Evolutionary conservation across 2,888 invertebrate species (phyloP).

Genomic region (Hirudinaria manillensis): DNA sequence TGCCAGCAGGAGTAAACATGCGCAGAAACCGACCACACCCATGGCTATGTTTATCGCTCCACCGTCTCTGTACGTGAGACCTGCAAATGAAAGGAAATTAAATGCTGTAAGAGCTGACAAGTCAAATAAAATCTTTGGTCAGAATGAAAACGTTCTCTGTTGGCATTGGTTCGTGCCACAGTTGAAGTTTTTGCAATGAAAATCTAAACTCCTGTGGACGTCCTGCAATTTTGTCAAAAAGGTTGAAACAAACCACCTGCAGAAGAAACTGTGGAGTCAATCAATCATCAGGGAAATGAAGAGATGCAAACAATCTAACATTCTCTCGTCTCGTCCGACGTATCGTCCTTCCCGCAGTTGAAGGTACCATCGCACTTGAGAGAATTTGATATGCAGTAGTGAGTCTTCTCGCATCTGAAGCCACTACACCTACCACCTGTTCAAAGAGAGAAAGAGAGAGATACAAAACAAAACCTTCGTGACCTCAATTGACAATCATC

Average conservation of each 20-base stretch:
- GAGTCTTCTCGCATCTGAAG: slow-evolving; percentile 44
- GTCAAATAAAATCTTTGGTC: neutral
- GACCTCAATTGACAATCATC: neutral
- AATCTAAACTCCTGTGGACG: neutral
- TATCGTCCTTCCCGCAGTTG: slow-evolving; percentile 73
- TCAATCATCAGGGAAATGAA: neutral
- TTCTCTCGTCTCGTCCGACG: slow-evolving; percentile 30
- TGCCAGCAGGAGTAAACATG: slow-evolving; percentile 37
- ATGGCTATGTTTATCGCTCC: slow-evolving; percentile 40
- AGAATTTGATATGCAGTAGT: slow-evolving; percentile 72
- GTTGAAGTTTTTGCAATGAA: too few relatives aligned
- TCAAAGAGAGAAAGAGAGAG: neutral
- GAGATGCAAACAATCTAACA: neutral
- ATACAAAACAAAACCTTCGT: neutral
- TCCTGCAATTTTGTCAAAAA: neutral
- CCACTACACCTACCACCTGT: slow-evolving; percentile 31
- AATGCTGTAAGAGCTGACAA: too few relatives aligned
- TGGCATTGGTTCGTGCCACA: too few relatives aligned
- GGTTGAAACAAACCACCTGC: neutral
- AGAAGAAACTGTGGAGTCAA: neutral
- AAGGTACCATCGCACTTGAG: slow-evolving; percentile 71
- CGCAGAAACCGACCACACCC: slow-evolving; percentile 38
- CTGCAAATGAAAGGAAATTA: neutral
- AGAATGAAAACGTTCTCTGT: too few relatives aligned
- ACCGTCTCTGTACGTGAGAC: slow-evolving; percentile 33